Evolutionary conservation across 2,888 invertebrate species (phyloP).

Genomic region (Rhyacophila evoluta): DNA sequence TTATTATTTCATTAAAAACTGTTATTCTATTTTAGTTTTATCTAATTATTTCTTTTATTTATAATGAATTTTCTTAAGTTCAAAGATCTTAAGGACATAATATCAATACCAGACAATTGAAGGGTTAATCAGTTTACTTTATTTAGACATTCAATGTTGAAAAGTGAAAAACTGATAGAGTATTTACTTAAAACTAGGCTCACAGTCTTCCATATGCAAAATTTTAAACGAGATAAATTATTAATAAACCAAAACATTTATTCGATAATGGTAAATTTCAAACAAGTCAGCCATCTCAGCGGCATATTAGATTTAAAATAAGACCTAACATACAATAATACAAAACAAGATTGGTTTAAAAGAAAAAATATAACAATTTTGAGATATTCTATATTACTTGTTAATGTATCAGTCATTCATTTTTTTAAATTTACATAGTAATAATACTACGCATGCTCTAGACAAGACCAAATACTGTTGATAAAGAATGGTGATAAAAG

Average conservation of each 20-base stretch:
- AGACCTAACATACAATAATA: neutral
- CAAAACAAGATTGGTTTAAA: neutral
- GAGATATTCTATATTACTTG: conserved; percentile 16
- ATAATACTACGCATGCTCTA: conserved; percentile 22
- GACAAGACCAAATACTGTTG: neutral
- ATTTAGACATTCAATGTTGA: neutral
- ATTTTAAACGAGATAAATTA: conserved; percentile 3
- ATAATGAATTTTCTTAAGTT: too few relatives aligned
- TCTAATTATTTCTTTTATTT: too few relatives aligned
- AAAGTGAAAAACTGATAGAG: neutral
- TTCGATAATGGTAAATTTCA: conserved; percentile 15
- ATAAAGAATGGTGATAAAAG: neutral
- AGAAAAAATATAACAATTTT: neutral
- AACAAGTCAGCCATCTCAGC: neutral
- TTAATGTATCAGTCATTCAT: neutral
- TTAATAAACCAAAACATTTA: neutral
- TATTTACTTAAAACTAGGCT: conserved; percentile 22
- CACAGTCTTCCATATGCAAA: neutral
- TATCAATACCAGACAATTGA: too few relatives aligned
- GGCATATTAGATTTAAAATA: neutral
- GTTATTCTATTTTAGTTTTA: too few relatives aligned
- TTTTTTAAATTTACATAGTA: conserved; percentile 19
- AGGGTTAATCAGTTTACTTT: too few relatives aligned
- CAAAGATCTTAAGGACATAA: too few relatives aligned
- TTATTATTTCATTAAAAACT: neutral